Evolutionary conservation across 37 sponge, comb jelly and placozoan genomes (phyloP).

Genomic region (Spongilla lacustris): DNA sequence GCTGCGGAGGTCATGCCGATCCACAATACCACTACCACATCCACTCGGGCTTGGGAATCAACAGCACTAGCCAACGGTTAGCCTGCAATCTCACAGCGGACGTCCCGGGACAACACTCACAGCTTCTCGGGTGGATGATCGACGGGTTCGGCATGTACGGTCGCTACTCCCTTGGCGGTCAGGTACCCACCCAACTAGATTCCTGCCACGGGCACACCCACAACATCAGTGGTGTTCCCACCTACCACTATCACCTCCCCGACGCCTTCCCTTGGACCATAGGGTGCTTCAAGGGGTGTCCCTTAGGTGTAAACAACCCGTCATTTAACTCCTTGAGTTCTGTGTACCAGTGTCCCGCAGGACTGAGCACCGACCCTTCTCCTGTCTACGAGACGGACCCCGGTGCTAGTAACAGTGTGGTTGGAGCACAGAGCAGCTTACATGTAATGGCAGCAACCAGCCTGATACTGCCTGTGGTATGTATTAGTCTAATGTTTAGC

Average conservation of each 20-base stretch:
- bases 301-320: constrained; percentile 48
- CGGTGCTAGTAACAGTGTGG: background rate
- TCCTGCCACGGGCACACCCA: constrained; percentile 73
- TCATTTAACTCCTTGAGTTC: background rate
- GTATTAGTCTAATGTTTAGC: too few species aligned
- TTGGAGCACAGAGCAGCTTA: background rate
- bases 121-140: constrained; percentile 72
- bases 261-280: constrained; percentile 70
- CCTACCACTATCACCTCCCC: constrained; percentile 77
- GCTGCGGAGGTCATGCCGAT: constrained; percentile 67
- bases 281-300: constrained; percentile 79
- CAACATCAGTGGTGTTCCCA: constrained; percentile 41
- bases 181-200: constrained; percentile 65
- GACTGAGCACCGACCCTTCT: background rate
- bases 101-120: constrained; percentile 54
- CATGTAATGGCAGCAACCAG: background rate
- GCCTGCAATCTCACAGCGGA: constrained; percentile 53
- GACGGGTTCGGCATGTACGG: constrained; percentile 81
- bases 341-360: constrained; percentile 40
- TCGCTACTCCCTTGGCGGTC: constrained; percentile 46
- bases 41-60: constrained; percentile 48
- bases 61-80: background rate
- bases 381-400: background rate
- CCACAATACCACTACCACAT: constrained; percentile 61
- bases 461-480: background rate